These are phyloP conservation scores for Nomada ruficornis DNA, from an alignment of 2,888 invertebrate genomes.

Conservation along the genomic window DNA sequence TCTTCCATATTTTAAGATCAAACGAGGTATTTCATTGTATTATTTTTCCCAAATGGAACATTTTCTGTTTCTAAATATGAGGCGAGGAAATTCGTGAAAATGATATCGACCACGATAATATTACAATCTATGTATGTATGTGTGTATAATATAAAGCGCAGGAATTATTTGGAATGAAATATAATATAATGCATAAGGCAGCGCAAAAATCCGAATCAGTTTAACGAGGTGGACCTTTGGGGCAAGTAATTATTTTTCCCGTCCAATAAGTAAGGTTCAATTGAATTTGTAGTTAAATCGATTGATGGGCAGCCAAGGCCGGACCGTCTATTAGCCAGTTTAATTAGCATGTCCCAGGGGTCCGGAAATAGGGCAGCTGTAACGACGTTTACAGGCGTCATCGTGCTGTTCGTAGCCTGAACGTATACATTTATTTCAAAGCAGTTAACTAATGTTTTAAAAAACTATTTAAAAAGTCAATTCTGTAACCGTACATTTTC, in stretches of 20 bases:
- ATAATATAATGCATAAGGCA: constrained; percentile 7
- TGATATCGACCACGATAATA: too few species aligned
- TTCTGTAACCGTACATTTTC: neutral
- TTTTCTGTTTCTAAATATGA: too few species aligned
- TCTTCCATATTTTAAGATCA: neutral
- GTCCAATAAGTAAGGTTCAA: constrained; percentile 63
- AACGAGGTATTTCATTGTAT: neutral
- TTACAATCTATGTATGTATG: too few species aligned
- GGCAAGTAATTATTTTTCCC: constrained; percentile 52
- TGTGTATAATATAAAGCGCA: neutral
- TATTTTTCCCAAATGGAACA: too few species aligned
- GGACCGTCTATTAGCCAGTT: constrained; percentile 60
- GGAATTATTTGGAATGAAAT: neutral
- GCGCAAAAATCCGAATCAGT: constrained; percentile 5
- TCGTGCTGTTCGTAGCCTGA: constrained; percentile 29
- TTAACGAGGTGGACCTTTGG: constrained; percentile 29
- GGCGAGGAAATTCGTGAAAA: too few species aligned
- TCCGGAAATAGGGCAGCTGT: constrained; percentile 60
- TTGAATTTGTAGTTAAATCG: constrained; percentile 68
- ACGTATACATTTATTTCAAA: constrained; percentile 14
- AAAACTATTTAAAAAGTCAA: constrained; percentile 5
- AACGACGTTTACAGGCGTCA: constrained; percentile 47
- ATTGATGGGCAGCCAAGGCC: constrained; percentile 60
- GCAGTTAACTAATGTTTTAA: constrained; percentile 7
- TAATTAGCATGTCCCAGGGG: constrained; percentile 62